Conservation (phyloP, 1,140 invertebrate species). For the Cherax quadricarinatus region DNA sequence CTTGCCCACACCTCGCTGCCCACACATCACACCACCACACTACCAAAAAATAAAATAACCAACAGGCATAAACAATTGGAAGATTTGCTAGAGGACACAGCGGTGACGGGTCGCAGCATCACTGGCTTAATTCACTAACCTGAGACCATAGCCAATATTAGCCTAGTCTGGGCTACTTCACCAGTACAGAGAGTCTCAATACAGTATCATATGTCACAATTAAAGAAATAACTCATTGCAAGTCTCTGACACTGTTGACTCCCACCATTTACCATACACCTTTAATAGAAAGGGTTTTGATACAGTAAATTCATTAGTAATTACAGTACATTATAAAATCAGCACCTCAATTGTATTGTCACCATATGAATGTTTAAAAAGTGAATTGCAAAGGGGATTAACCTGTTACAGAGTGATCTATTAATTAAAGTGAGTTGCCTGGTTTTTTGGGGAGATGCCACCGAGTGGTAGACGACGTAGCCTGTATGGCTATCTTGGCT, state of each 20-base stretch:
- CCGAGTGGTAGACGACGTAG: not conserved
- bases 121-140: slow-evolving; percentile 52
- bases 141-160: slow-evolving; percentile 40
- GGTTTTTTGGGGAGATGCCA: not conserved
- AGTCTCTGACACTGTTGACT: slow-evolving; percentile 9
- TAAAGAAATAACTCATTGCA: slow-evolving; percentile 19
- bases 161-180: slow-evolving; percentile 3
- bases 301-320: not conserved
- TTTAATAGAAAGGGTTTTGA: slow-evolving; percentile 25
- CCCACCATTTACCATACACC: not conserved
- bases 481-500: slow-evolving; percentile 26
- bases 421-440: not conserved
- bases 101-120: slow-evolving; percentile 53
- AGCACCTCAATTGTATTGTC: not conserved
- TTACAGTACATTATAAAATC: not conserved
- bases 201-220: slow-evolving; percentile 29
- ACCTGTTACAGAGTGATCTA: not conserved
- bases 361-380: not conserved
- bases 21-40: slow-evolving; percentile 25
- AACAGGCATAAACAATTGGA: slow-evolving; percentile 53
- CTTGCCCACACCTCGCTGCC: slow-evolving; percentile 61
- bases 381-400: not conserved
- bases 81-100: slow-evolving; percentile 61
- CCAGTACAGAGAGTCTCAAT: slow-evolving; percentile 36
- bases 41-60: slow-evolving; percentile 19